Percentiles rank a stretch among this genome's conserved stretches.
phyloP scores from a whole-genome alignment of 1,140 invertebrate genomes.

The Aethina tumida region DNA sequence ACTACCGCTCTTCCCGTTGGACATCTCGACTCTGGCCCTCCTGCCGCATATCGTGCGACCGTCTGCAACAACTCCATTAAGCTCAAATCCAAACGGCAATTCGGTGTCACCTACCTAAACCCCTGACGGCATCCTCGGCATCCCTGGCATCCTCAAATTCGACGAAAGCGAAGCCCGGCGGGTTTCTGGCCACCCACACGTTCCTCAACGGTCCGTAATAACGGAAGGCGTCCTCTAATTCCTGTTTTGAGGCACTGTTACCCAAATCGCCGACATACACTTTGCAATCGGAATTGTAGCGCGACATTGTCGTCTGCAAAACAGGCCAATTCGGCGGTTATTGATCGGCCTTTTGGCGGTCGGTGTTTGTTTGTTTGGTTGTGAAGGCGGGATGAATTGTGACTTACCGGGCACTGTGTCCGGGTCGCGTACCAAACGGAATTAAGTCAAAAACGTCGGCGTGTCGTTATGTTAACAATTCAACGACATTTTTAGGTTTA shows the following conservation, averaged over 20 bases:
- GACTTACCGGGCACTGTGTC: no score
- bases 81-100: conserved; percentile 64
- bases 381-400: no score
- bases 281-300: conserved; percentile 82
- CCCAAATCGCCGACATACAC: conserved; percentile 94
- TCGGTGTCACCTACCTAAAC: conserved; percentile 48
- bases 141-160: conserved; percentile 87
- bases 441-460: no score
- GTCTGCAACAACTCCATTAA: conserved; percentile 43
- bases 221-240: conserved; percentile 87
- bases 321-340: no score
- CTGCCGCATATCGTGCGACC: conserved; percentile 77
- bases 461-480: no score
- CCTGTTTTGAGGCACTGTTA: conserved; percentile 78
- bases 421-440: no score
- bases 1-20: conserved; percentile 70
- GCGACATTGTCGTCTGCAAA: conserved; percentile 61
- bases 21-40: conserved; percentile 84
- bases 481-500: no score
- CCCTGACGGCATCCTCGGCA: conserved; percentile 84
- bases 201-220: conserved; percentile 89
- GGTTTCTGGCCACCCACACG: conserved; percentile 92
- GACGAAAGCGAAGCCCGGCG: conserved; percentile 90
- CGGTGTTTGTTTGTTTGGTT: no score
- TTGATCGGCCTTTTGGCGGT: no score